Conservation (phyloP, 2,888 invertebrate species). For the Epinotia nisella region DNA sequence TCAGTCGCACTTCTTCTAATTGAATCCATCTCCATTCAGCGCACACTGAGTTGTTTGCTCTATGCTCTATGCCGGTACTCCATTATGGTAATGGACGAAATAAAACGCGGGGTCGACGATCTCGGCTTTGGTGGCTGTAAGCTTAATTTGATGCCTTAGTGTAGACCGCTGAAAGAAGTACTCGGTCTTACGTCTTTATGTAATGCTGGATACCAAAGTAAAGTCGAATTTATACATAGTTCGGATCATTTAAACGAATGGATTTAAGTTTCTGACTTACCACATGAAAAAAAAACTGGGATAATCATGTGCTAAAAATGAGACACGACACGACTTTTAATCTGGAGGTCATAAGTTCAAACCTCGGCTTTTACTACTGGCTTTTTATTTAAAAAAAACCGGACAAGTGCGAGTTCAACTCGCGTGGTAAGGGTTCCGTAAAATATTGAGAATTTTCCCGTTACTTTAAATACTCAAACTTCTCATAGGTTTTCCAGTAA, state of each 20-base stretch:
- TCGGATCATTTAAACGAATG: background rate
- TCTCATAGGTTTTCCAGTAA: no score
- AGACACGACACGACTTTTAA: no score
- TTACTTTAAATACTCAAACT: no score
- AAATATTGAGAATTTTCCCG: no score
- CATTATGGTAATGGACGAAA: constrained; percentile 41
- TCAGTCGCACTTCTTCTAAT: constrained; percentile 42
- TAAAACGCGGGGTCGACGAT: constrained; percentile 34
- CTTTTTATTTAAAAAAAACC: no score
- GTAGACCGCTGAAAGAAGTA: constrained; percentile 6
- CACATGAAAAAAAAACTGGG: background rate
- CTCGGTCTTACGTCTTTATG: constrained; percentile 3
- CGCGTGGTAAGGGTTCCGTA: no score
- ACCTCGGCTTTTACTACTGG: no score
- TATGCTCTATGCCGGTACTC: constrained; percentile 20
- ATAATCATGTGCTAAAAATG: no score
- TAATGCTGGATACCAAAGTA: constrained; percentile 1
- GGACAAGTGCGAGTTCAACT: no score
- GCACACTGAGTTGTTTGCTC: constrained; percentile 23
- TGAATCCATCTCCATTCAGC: constrained; percentile 38
- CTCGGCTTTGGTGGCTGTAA: constrained; percentile 22
- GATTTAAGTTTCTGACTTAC: background rate
- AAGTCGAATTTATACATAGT: background rate
- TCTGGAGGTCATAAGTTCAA: no score
- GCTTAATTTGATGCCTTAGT: constrained; percentile 34